These are phyloP conservation scores for Cryptotermes secundus DNA, from an alignment of 1,140 invertebrate species.

Conservation along the genomic window DNA sequence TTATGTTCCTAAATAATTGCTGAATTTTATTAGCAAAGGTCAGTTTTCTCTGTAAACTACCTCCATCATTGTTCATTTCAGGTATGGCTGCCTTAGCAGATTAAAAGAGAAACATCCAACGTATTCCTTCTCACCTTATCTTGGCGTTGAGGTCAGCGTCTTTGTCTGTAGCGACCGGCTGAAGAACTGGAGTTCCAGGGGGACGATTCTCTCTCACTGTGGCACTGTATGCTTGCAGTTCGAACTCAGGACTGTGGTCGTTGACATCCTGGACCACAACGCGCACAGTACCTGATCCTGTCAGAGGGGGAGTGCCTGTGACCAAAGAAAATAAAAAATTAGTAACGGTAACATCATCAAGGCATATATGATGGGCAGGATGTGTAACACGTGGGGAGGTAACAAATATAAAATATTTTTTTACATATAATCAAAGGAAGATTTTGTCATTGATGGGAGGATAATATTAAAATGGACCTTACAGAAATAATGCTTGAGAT, in stretches of 20 bases:
- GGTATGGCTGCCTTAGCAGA: neutral
- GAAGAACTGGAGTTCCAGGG: constrained; percentile 68
- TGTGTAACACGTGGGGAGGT: too few relatives aligned
- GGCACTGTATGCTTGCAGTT: constrained; percentile 73
- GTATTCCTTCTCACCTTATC: constrained; percentile 58
- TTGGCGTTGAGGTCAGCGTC: constrained; percentile 82
- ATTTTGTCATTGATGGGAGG: too few relatives aligned
- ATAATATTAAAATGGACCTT: too few relatives aligned
- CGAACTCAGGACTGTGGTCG: constrained; percentile 86
- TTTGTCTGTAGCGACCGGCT: constrained; percentile 72
- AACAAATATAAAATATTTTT: too few relatives aligned
- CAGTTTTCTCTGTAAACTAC: neutral
- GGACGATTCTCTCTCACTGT: constrained; percentile 75
- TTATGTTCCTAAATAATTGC: neutral
- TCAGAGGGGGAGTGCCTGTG: constrained; percentile 82
- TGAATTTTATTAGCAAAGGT: neutral
- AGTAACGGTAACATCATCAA: neutral
- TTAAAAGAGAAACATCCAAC: constrained; percentile 13
- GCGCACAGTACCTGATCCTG: constrained; percentile 81
- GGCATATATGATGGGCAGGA: too few relatives aligned
- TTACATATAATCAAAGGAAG: too few relatives aligned
- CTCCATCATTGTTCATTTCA: neutral
- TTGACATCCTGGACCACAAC: constrained; percentile 92
- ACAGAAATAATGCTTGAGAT: too few relatives aligned
- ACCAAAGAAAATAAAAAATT: constrained; percentile 37